Conservation (phyloP, 2,113 vertebrate genomes). For the Sebastes fasciatus region DNA sequence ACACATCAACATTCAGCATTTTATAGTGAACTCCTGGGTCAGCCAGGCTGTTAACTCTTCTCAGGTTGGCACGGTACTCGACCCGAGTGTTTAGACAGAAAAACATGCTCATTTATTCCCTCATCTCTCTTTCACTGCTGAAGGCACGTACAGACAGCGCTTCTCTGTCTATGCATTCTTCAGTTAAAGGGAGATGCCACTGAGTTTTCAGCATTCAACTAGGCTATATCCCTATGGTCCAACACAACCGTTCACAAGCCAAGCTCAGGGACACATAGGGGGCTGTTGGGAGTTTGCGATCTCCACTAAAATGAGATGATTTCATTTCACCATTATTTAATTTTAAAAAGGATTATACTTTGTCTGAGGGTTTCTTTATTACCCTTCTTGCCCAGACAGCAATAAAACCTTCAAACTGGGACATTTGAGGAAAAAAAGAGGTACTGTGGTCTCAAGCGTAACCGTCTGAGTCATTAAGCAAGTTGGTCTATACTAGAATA, state of each 20-base stretch:
- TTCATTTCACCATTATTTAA: not conserved
- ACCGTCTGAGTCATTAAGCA: not conserved
- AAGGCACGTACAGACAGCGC: constrained; percentile 43
- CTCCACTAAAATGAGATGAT: not conserved
- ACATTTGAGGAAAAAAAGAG: not conserved
- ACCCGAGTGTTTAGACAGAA: not conserved
- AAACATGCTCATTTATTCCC: not conserved
- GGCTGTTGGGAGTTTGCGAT: not conserved
- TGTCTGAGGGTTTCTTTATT: constrained; percentile 2
- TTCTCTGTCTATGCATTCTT: constrained; percentile 40
- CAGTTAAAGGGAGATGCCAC: constrained; percentile 1
- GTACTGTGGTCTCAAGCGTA: not conserved
- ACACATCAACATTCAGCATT: constrained; percentile 3
- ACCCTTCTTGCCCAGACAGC: not conserved
- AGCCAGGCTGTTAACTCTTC: not conserved
- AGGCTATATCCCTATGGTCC: no score
- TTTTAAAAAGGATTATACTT: not conserved
- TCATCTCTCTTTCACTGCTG: constrained; percentile 11
- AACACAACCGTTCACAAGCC: not conserved
- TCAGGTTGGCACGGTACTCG: not conserved
- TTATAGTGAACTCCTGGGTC: not conserved
- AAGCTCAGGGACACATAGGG: not conserved
- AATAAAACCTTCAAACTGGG: constrained; percentile 6
- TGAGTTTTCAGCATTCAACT: not conserved
- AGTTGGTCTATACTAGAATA: not conserved